Base-by-base conservation (phyloP, 2,888 invertebrate genomes). In the Gymnocheta viridis region DNA sequence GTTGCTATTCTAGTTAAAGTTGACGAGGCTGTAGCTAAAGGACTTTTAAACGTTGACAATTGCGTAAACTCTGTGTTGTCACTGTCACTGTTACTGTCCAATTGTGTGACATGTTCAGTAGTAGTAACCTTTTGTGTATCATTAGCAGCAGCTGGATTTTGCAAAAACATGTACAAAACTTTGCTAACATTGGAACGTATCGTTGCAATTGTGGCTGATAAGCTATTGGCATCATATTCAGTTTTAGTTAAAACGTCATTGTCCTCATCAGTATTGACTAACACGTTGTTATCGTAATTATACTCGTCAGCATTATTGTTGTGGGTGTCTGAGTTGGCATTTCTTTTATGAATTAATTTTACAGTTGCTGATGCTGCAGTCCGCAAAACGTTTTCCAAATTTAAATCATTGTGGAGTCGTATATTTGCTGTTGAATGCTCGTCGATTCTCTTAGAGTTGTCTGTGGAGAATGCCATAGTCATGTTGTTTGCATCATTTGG, bases 121-220 rank as follows among this genome's bases (percentile, higher is more conserved):
- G n/a, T n/a, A n/a, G n/a, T n/a, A 67, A 32, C 12, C 29, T 19
- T 41, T 22, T 41, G 27, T 38, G 27, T n/a, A 4, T 44, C 66
- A 41, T 56, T 49, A 60, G 51, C 76, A 49, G 77, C 81, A 73
- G 80, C 86, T 77, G 86, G 74, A 81, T 86, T 87, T 47, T 86
- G 86, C 82, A 86, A 87, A 51, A 86, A 87, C 86, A 82, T 86
- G 44, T 87, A 82, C 17, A 88, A 78, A 6, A 87, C 86, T 32
- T 87, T 86, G 17, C 85, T 85, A 69, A 88, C 87, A 85, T 87
- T 87, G 51, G 86, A 81, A 9, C 87, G 88, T 64, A 88, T 87
- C 54, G 88, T 86, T 62, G 86, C 86, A 17, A 89, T 87, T 44
- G 86, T 86, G 58, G 86, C 87, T 35, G 87, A 60, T 60, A 87